These are phyloP conservation scores for Coenobita brevimanus DNA, from an alignment of 1,140 invertebrate species.

Conservation along the genomic window DNA sequence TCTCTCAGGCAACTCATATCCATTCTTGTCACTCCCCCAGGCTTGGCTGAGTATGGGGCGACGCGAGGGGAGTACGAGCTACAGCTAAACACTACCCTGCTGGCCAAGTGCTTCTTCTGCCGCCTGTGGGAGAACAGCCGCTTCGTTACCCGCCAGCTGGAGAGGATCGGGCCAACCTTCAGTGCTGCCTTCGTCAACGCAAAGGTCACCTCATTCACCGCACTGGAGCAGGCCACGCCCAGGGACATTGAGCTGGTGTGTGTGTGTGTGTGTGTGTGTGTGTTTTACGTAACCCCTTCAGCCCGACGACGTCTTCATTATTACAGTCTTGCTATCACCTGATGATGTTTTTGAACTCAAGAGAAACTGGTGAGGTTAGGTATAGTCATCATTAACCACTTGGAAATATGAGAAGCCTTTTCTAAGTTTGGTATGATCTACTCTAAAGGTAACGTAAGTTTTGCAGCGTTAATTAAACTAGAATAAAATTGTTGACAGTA, in stretches of 20 bases:
- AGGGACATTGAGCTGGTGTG: conserved; percentile 83
- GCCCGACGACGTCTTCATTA: no score
- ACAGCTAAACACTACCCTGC: conserved; percentile 78
- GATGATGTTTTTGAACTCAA: no score
- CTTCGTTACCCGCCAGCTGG: conserved; percentile 82
- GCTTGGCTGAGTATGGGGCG: conserved; percentile 74
- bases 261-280: neutral
- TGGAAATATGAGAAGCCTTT: no score
- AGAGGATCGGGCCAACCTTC: conserved; percentile 81
- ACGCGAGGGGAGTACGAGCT: conserved; percentile 71
- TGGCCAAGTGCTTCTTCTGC: conserved; percentile 81
- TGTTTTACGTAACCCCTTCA: no score
- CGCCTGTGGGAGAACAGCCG: conserved; percentile 85
- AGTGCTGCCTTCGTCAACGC: conserved; percentile 80
- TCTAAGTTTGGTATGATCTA: no score
- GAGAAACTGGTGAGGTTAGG: no score
- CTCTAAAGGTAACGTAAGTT: no score
- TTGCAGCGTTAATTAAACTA: no score
- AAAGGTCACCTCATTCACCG: conserved; percentile 80
- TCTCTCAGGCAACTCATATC: neutral
- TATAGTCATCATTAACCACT: no score
- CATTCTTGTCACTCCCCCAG: conserved; percentile 69
- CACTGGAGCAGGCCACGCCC: conserved; percentile 80
- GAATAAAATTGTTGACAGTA: no score
- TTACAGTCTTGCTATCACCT: no score